These are phyloP conservation scores for Notodonta dromedarius DNA, from an alignment of 2,888 invertebrate species.

Conservation along the genomic window DNA sequence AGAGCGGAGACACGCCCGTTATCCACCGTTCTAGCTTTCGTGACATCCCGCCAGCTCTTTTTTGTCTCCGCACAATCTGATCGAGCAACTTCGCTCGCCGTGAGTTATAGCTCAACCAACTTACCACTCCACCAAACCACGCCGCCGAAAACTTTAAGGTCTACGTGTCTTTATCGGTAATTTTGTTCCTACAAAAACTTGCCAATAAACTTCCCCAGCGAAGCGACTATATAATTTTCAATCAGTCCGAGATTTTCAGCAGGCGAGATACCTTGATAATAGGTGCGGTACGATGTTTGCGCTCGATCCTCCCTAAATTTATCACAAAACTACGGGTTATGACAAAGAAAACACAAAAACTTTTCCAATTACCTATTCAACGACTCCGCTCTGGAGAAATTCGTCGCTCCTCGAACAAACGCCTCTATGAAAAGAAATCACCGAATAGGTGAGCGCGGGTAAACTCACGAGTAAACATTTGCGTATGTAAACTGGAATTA, in stretches of 20 bases:
- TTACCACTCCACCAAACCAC: conserved; percentile 57
- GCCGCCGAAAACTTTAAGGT: conserved; percentile 53
- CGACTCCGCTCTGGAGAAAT: conserved; percentile 67
- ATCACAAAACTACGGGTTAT: conserved; percentile 55
- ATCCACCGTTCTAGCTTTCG: conserved; percentile 65
- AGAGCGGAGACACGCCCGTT: conserved; percentile 55
- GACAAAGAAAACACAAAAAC: conserved; percentile 66
- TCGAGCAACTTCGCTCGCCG: conserved; percentile 59
- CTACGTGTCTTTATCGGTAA: conserved; percentile 53
- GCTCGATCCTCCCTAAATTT: conserved; percentile 34
- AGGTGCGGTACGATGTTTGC: conserved; percentile 22
- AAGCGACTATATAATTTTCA: conserved; percentile 30
- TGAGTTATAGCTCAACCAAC: conserved; percentile 66
- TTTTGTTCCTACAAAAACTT: conserved; percentile 44
- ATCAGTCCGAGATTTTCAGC: conserved; percentile 21
- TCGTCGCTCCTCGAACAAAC: conserved; percentile 73
- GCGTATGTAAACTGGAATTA: conserved; percentile 84
- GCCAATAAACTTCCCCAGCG: conserved; percentile 27
- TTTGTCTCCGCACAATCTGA: conserved; percentile 68
- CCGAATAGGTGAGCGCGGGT: conserved; percentile 81
- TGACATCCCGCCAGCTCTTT: conserved; percentile 58
- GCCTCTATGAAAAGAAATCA: conserved; percentile 81
- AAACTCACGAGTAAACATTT: conserved; percentile 83
- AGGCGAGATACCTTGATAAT: conserved; percentile 17
- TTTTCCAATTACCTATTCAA: conserved; percentile 80